Percentiles rank a stretch among this genome's conserved stretches.
These are phyloP conservation scores for Mythimna albipuncta DNA, from an alignment of 2,888 invertebrate species.

Conservation along the genomic window DNA sequence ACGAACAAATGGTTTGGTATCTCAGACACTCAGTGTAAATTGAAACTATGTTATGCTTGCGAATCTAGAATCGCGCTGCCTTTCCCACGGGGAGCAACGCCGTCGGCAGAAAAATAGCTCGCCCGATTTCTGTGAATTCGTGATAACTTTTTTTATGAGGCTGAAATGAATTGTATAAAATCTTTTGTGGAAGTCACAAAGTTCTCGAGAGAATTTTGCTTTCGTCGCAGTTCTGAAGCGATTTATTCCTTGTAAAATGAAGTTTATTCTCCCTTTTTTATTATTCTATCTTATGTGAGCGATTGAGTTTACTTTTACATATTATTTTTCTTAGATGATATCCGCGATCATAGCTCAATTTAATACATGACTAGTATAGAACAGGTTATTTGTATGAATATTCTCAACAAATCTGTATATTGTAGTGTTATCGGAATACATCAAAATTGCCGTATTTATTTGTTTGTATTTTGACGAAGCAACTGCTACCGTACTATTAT, in stretches of 20 bases:
- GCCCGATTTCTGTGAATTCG: slow-evolving; percentile 86
- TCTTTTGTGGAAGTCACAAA: slow-evolving; percentile 87
- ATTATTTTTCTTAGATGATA: slow-evolving; percentile 30
- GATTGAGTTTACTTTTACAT: slow-evolving; percentile 41
- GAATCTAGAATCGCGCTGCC: slow-evolving; percentile 72
- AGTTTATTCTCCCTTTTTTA: slow-evolving; percentile 72
- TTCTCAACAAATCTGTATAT: slow-evolving; percentile 16
- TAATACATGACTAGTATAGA: slow-evolving; percentile 8
- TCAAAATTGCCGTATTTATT: slow-evolving; percentile 39
- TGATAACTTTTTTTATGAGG: slow-evolving; percentile 88
- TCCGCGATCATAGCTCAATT: slow-evolving; percentile 23
- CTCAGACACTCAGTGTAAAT: slow-evolving; percentile 37
- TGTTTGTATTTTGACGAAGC: slow-evolving; percentile 54
- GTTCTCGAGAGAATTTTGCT: slow-evolving; percentile 83
- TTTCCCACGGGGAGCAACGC: slow-evolving; percentile 83
- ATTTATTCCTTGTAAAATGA: slow-evolving; percentile 83
- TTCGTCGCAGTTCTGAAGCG: slow-evolving; percentile 80
- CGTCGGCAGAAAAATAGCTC: slow-evolving; percentile 85
- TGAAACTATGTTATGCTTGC: slow-evolving; percentile 47
- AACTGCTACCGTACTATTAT: slow-evolving; percentile 53
- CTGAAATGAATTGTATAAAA: slow-evolving; percentile 88
- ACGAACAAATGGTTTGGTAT: slow-evolving; percentile 41
- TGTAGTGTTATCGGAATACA: slow-evolving; percentile 8
- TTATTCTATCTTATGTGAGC: slow-evolving; percentile 54
- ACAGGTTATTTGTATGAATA: slow-evolving; percentile 21